phyloP scores from a whole-genome alignment of 2,113 vertebrate genomes.

The Tauraco erythrolophus region DNA sequence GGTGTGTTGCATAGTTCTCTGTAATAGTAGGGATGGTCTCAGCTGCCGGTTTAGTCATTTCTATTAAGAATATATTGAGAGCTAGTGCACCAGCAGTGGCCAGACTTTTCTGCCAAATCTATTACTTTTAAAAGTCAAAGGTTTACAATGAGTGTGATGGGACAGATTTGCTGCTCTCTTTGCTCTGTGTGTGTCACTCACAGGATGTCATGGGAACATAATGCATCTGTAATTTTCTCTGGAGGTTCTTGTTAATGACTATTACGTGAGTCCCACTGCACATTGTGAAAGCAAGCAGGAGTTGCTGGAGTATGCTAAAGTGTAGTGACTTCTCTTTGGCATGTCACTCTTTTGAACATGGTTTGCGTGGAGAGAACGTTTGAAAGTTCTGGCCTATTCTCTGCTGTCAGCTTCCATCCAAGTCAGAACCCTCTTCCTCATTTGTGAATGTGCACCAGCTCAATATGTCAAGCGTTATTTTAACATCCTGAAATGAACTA shows the following conservation, averaged over 20 bases:
- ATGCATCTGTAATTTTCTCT: neutral
- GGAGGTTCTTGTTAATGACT: neutral
- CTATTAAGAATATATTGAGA: slow-evolving; percentile 36
- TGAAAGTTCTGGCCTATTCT: neutral
- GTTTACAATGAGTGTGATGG: neutral
- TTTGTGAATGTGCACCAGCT: neutral
- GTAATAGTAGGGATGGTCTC: neutral
- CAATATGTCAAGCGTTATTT: neutral
- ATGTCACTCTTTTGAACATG: neutral
- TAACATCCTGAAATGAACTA: neutral
- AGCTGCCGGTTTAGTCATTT: slow-evolving; percentile 2
- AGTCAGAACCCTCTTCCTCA: neutral
- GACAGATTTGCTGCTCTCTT: neutral
- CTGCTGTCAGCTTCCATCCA: neutral
- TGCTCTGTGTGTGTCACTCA: rapidly evolving
- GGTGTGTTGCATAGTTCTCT: neutral
- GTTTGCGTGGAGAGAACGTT: neutral
- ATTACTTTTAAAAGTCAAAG: neutral
- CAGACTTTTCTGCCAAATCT: slow-evolving; percentile 21
- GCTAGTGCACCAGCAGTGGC: neutral
- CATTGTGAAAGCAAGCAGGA: neutral
- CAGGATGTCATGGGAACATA: neutral
- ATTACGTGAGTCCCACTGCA: neutral
- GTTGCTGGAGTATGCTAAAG: neutral
- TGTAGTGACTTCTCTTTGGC: neutral